phyloP scores from a whole-genome alignment of 1,140 invertebrate genomes.

The Magallana ariakensis region DNA sequence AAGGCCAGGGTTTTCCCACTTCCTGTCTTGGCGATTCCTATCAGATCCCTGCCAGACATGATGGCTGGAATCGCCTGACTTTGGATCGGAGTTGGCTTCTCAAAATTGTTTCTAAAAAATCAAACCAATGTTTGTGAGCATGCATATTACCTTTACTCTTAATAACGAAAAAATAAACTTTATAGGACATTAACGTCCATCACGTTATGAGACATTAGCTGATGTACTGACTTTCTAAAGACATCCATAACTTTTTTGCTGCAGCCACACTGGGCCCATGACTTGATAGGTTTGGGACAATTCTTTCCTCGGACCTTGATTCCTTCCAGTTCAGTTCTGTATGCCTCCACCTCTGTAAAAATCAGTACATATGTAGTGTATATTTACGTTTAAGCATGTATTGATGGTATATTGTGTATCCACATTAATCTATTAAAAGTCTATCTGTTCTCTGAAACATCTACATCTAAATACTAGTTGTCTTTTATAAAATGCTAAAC shows the following conservation, averaged over 20 bases:
- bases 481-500: too few relatives aligned
- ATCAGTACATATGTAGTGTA: neutral
- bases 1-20: slow-evolving; percentile 99
- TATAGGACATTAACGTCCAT: too few relatives aligned
- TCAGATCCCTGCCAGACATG: slow-evolving; percentile 97
- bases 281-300: slow-evolving; percentile 96
- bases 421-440: too few relatives aligned
- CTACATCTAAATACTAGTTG: too few relatives aligned
- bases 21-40: slow-evolving; percentile 99
- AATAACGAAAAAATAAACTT: too few relatives aligned
- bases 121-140: neutral
- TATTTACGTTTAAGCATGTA: too few relatives aligned
- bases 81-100: slow-evolving; percentile 99
- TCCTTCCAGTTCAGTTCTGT: slow-evolving; percentile 86
- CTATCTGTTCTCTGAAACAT: too few relatives aligned
- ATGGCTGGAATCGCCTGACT: slow-evolving; percentile 99
- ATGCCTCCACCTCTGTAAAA: slow-evolving; percentile 82
- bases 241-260: slow-evolving; percentile 97
- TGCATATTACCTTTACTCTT: too few relatives aligned
- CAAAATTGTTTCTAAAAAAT: slow-evolving; percentile 86
- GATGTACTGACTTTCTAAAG: slow-evolving; percentile 87
- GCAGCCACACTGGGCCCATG: slow-evolving; percentile 99
- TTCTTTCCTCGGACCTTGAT: slow-evolving; percentile 87
- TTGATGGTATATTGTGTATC: too few relatives aligned
- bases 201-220: too few relatives aligned